phyloP scores from a whole-genome alignment of 35 echinoderm and acorn worm species.

The Eucidaris tribuloides region DNA sequence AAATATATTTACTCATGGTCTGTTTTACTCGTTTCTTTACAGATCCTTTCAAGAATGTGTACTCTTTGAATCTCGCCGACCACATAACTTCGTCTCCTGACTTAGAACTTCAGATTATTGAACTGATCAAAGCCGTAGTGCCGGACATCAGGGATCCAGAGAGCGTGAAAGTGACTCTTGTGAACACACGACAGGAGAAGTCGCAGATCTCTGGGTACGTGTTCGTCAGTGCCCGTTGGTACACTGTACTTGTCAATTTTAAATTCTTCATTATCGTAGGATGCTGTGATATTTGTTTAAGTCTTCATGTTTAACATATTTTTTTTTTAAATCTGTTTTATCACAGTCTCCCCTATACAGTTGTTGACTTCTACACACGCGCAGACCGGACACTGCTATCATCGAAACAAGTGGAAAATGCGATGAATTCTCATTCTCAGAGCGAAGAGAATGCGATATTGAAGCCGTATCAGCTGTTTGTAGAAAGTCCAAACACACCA shows the following conservation, averaged over 20 bases:
- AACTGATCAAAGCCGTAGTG: neutral
- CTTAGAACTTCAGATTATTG: neutral
- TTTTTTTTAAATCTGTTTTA: no score
- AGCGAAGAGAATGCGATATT: neutral
- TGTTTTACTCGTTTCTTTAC: neutral
- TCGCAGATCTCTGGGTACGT: neutral
- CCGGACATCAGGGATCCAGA: conserved; percentile 5
- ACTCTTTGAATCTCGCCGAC: neutral
- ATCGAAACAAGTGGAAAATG: neutral
- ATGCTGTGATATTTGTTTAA: no score
- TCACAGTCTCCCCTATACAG: neutral
- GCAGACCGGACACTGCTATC: neutral
- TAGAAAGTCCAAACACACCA: neutral
- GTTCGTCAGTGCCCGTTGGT: no score
- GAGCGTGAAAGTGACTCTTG: neutral
- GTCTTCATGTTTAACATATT: no score
- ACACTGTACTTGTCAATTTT: no score
- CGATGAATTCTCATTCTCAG: neutral
- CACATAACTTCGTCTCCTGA: neutral
- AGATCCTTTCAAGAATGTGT: neutral
- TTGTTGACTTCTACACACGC: neutral
- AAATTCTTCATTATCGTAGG: no score
- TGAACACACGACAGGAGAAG: neutral
- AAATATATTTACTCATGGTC: no score
- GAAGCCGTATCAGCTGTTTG: neutral